Evolutionary conservation across 1,140 invertebrate genomes (phyloP), one percentile per base, ranked within the genome.

Genomic region (Hyphantria cunea): DNA sequence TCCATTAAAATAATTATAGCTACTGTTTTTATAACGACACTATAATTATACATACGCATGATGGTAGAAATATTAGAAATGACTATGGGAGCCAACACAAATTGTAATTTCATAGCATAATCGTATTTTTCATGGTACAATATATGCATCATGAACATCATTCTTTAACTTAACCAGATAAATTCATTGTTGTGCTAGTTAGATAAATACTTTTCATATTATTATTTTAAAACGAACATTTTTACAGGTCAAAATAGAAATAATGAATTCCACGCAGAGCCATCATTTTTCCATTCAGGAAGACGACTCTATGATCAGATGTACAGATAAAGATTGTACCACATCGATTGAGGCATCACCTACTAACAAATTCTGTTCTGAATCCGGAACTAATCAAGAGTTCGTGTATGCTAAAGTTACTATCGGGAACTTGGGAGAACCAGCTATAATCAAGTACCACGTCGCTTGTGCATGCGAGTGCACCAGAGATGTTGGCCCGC

Each of bases 401-500:
- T 80, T 49, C 39, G 72, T 75, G 5, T 53, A 74, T 52, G 64
- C 78, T 6, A 68, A 73, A 11, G 37, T 87, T 0, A 64, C 37
- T 10, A 47, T 84, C 7, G 70, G 68, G 2, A 71, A 66, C 6
- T 52, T 77, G 3, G 39, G 45, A 2, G 75, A 81, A 15, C 52
- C 60, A 7, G 64, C 67, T 8, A 55, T 49, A 0, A 54, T 80
- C n/a, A 80, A 76, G 48, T 78, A 81, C 53, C 67, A 76, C 25
- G 84, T 86, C 6, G 74, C 80, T 3, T 89, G 84, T 41, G 80
- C 80, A 0, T 87, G 84, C 44, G 84, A 85, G 1, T 93, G 92
- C 52, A 85, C 93, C 70, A 41, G 68, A 47, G 92, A 92, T 70
- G 91, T 91, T 34, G 79, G 62, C 50, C 87, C 37, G 89, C 93